phyloP scores from a whole-genome alignment of 1,140 invertebrate species.

The Cydia splendana region DNA sequence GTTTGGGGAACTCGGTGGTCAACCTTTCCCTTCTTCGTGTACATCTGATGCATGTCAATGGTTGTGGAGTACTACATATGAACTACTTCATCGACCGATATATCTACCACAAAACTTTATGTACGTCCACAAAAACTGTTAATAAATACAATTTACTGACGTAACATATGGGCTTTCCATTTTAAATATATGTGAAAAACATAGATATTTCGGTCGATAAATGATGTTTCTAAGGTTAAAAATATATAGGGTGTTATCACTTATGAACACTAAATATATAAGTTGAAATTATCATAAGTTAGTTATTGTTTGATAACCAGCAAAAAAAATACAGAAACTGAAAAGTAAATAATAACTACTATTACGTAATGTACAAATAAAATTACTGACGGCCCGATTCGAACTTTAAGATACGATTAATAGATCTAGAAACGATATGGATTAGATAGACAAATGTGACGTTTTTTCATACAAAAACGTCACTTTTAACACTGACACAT shows the following conservation, averaged over 20 bases:
- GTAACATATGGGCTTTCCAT: background rate
- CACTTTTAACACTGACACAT: too few relatives aligned
- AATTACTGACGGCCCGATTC: too few relatives aligned
- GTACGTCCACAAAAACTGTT: too few relatives aligned
- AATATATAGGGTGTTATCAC: background rate
- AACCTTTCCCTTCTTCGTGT: constrained; percentile 21
- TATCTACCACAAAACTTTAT: background rate
- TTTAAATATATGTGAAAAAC: background rate
- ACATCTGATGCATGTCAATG: constrained; percentile 12
- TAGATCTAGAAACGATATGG: too few relatives aligned
- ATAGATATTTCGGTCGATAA: background rate
- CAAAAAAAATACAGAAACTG: too few relatives aligned
- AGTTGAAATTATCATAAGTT: too few relatives aligned
- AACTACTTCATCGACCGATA: background rate
- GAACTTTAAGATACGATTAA: too few relatives aligned
- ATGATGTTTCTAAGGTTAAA: background rate
- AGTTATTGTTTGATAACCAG: too few relatives aligned
- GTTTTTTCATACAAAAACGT: too few relatives aligned
- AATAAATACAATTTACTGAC: background rate
- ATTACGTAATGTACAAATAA: too few relatives aligned
- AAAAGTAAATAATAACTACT: too few relatives aligned
- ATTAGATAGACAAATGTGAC: too few relatives aligned
- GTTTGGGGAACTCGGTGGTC: background rate
- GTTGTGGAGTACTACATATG: background rate
- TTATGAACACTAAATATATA: background rate